Percentiles rank a stretch among this genome's conserved stretches.
phyloP scores from a whole-genome alignment of 2,888 invertebrate species.

The Eupithecia tripunctaria region DNA sequence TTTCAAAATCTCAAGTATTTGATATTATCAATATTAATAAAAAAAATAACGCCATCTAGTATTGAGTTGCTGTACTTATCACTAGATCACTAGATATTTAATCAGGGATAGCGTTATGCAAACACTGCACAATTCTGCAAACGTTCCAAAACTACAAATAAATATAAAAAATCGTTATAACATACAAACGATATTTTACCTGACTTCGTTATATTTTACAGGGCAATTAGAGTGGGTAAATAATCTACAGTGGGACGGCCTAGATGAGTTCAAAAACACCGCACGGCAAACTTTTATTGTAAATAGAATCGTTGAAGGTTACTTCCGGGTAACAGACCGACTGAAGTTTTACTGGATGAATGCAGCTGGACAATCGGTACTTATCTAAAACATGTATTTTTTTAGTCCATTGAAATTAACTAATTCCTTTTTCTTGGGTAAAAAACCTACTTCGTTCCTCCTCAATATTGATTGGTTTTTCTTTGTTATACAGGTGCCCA shows the following conservation, averaged over 20 bases:
- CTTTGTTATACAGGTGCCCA: conserved; percentile 80
- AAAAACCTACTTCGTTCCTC: neutral
- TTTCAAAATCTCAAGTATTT: neutral
- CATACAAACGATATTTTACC: neutral
- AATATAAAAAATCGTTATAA: too few species aligned
- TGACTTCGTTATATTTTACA: conserved; percentile 49
- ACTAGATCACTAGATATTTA: neutral
- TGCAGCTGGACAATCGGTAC: conserved; percentile 90
- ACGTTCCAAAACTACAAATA: too few species aligned
- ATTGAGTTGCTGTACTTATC: neutral
- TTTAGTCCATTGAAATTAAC: neutral
- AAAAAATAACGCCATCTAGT: conserved; percentile 12
- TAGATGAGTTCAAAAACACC: conserved; percentile 82
- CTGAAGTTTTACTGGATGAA: conserved; percentile 91
- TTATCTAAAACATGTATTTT: neutral
- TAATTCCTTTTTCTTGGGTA: neutral
- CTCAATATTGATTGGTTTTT: neutral
- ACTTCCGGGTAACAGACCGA: conserved; percentile 86
- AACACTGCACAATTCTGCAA: too few species aligned
- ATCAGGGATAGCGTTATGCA: too few species aligned
- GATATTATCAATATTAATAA: neutral
- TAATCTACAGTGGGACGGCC: conserved; percentile 86
- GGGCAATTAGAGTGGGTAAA: conserved; percentile 91
- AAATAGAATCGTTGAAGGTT: conserved; percentile 87
- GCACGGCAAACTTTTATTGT: conserved; percentile 83